A percentile compares a stretch with the other conserved stretches of the same genome.
Conservation (phyloP, 2,113 vertebrate genomes). For the Gnathonemus longibarbis region DNA sequence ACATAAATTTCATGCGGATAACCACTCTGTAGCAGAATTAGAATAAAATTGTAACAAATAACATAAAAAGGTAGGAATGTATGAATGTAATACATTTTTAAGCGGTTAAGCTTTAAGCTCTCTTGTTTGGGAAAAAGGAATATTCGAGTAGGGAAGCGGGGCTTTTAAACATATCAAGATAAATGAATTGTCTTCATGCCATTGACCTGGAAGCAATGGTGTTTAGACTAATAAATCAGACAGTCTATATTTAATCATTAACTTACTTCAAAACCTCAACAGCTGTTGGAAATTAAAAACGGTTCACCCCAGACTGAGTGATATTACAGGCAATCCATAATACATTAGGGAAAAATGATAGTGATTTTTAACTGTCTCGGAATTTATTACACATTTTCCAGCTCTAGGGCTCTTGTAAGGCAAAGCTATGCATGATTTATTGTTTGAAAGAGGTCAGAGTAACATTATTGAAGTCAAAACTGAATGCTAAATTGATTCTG, state of each 20-base stretch:
- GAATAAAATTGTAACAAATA: constrained; percentile 18
- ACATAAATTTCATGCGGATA: background rate
- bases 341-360: constrained; percentile 99
- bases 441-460: constrained; percentile 66
- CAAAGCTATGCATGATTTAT: constrained; percentile 90
- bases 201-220: constrained; percentile 96
- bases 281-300: constrained; percentile 99
- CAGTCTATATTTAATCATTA: constrained; percentile 99
- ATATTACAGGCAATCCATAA: constrained; percentile 99
- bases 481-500: constrained; percentile 77
- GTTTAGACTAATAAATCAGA: constrained; percentile 99
- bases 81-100: constrained; percentile 44
- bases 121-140: constrained; percentile 67
- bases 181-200: constrained; percentile 98
- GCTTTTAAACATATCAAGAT: constrained; percentile 95
- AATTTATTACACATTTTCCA: constrained; percentile 96
- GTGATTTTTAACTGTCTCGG: constrained; percentile 99
- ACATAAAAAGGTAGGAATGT: constrained; percentile 45
- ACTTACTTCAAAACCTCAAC: constrained; percentile 92
- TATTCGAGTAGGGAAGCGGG: constrained; percentile 76
- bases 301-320: constrained; percentile 89
- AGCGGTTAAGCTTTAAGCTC: constrained; percentile 60
- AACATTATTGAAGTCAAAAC: constrained; percentile 85
- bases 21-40: background rate
- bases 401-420: constrained; percentile 86